Evolutionary conservation across 1,140 invertebrate species (phyloP).

Genomic region (Laupala kohalensis): DNA sequence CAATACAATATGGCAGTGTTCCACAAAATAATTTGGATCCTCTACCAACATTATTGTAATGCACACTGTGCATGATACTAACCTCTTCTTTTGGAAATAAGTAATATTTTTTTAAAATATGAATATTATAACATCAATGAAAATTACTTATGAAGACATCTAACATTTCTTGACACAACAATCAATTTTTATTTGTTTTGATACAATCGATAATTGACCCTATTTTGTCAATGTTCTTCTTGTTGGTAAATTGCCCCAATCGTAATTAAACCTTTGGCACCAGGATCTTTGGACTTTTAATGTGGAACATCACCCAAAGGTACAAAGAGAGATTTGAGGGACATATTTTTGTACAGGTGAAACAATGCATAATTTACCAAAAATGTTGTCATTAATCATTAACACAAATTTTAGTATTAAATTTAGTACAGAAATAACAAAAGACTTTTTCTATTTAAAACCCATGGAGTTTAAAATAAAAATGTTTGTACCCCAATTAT

Average conservation of each 20-base stretch:
- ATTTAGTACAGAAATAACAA: not conserved
- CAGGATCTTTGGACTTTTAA: not conserved
- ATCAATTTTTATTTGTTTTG: not conserved
- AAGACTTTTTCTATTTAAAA: not conserved
- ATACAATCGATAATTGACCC: not conserved
- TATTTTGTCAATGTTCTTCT: not conserved
- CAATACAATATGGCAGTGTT: not conserved
- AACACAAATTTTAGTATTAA: not conserved
- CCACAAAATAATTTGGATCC: not conserved
- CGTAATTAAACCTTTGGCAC: too few relatives aligned
- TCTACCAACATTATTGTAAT: too few relatives aligned
- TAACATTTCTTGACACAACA: not conserved
- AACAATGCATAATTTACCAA: not conserved
- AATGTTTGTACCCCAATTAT: not conserved
- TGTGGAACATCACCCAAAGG: not conserved
- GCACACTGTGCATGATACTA: not conserved
- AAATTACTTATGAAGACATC: not conserved
- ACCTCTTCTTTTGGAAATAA: not conserved
- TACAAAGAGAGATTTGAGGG: not conserved
- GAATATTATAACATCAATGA: not conserved
- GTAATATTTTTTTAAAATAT: not conserved
- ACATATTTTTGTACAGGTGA: not conserved
- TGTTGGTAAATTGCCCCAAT: too few relatives aligned
- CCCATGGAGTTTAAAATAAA: not conserved
- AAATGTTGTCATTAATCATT: not conserved